A percentile compares a stretch with the other conserved stretches of the same genome.
phyloP scores from a whole-genome alignment of 2,888 invertebrate genomes.

The Cerceris rybyensis region DNA sequence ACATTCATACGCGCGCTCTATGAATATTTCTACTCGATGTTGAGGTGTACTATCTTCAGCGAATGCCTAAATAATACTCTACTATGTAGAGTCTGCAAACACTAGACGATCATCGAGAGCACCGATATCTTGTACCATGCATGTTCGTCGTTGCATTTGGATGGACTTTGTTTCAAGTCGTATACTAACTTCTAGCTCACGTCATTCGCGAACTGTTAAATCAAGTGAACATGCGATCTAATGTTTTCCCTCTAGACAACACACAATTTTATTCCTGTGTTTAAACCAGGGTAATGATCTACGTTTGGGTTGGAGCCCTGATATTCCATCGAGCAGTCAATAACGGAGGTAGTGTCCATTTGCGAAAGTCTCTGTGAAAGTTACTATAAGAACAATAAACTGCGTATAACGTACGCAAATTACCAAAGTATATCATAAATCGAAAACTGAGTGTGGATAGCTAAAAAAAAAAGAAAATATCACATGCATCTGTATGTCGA shows the following conservation, averaged over 20 bases:
- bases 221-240: slow-evolving; percentile 52
- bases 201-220: slow-evolving; percentile 53
- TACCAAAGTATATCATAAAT: slow-evolving; percentile 72
- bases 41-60: slow-evolving; percentile 71
- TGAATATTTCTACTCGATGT: slow-evolving; percentile 68
- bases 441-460: slow-evolving; percentile 64
- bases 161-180: slow-evolving; percentile 62
- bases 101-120: slow-evolving; percentile 66
- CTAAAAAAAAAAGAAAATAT: slow-evolving; percentile 35
- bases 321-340: slow-evolving; percentile 68
- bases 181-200: slow-evolving; percentile 60
- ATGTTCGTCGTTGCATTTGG: slow-evolving; percentile 64
- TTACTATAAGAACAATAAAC: slow-evolving; percentile 68
- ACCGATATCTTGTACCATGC: slow-evolving; percentile 60
- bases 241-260: slow-evolving; percentile 49
- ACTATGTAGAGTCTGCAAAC: slow-evolving; percentile 74
- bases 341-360: slow-evolving; percentile 63
- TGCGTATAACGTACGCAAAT: slow-evolving; percentile 70
- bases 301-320: slow-evolving; percentile 69
- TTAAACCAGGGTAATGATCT: slow-evolving; percentile 67
- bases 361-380: slow-evolving; percentile 69
- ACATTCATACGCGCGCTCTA: slow-evolving; percentile 71
- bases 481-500: slow-evolving; percentile 61
- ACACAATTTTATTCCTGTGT: slow-evolving; percentile 60
- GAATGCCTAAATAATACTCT: slow-evolving; percentile 73